Evolutionary conservation across 2,888 invertebrate species (phyloP), one percentile per base, ranked within the genome.

Genomic region (Spatulosminthurus flaviceps): DNA sequence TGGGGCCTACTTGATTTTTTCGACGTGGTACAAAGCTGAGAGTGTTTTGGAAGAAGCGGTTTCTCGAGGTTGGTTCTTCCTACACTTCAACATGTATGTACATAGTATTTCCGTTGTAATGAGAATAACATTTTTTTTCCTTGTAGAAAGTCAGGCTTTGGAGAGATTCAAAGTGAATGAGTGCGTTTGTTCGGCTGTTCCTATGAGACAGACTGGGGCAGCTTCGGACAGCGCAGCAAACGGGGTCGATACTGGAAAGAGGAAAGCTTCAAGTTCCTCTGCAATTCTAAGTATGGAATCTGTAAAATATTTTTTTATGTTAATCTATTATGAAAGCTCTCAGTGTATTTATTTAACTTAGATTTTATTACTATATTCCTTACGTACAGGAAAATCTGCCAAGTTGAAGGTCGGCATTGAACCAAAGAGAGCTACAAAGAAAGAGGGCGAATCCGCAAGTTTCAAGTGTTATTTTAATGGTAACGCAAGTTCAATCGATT

Each of bases 1-100:
- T 43, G 77, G 77, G n/a, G 60, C 77, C 2, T 77, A 77, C 19
- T 28, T 77, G 19, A 51, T 77, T 51, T 60, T 77, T 42, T 69
- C 77, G 0, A 67, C 67, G n/a, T 77, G 77, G 77, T 43, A 69
- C 34, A 43, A 51, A 21, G 60, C 69, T n/a, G 77, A 77, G 34
- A 16, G 43, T n/a, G 77, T 70, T 11, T 28, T 67, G 69, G 77
- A 69, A 9, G 77, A 69, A 21, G 70, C 70, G 2, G 26, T 28
- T 0, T 29, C 69, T 43, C 26, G 51, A 70, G 77, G 77, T 77
- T n/a, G n/a, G 16, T 19, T 19, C n/a, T n/a, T n/a, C n/a, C n/a
- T n/a, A n/a, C n/a, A n/a, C n/a, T n/a, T n/a, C n/a, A n/a, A n/a
- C n/a, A n/a, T n/a, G n/a, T n/a, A n/a, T n/a, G n/a, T n/a, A n/a